These are phyloP conservation scores for Myotis lucifugus DNA, from an alignment of 2,113 vertebrate species.

Conservation along the genomic window DNA sequence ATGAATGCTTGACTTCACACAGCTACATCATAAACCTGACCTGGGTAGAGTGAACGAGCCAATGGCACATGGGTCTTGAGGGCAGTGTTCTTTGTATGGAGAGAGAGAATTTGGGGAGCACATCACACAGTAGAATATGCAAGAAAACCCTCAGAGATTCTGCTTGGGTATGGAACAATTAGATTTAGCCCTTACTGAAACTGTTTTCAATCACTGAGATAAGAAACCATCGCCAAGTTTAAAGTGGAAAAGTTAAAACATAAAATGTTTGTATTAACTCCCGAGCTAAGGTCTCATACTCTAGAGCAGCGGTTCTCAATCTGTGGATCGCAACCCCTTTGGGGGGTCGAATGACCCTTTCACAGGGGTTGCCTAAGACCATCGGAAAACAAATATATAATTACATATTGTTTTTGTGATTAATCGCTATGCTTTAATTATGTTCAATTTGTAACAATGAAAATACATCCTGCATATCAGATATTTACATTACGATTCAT, in stretches of 20 bases:
- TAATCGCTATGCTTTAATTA: too few species aligned
- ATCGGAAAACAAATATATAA: too few species aligned
- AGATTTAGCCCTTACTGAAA: slow-evolving; percentile 2
- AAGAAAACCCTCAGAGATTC: background rate
- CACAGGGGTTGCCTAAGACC: too few species aligned
- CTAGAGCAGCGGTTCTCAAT: background rate
- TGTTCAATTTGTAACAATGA: too few species aligned
- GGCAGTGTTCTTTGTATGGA: background rate
- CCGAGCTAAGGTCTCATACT: background rate
- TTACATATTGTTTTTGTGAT: too few species aligned
- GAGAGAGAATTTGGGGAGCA: background rate
- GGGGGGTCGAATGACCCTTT: too few species aligned
- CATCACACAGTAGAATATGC: background rate
- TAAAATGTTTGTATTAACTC: background rate
- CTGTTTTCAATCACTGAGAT: background rate
- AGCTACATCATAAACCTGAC: background rate
- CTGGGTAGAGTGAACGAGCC: background rate
- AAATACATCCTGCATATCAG: too few species aligned
- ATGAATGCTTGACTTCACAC: background rate
- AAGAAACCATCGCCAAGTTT: background rate
- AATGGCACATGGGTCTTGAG: background rate
- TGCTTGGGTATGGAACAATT: background rate
- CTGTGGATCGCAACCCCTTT: too few species aligned
- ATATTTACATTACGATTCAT: too few species aligned
- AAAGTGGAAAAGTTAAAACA: slow-evolving; percentile 6